A percentile compares a stretch with the other conserved stretches of the same genome.
These are phyloP conservation scores for Hyphantria cunea DNA, from an alignment of 1,140 invertebrate species.

Conservation along the genomic window DNA sequence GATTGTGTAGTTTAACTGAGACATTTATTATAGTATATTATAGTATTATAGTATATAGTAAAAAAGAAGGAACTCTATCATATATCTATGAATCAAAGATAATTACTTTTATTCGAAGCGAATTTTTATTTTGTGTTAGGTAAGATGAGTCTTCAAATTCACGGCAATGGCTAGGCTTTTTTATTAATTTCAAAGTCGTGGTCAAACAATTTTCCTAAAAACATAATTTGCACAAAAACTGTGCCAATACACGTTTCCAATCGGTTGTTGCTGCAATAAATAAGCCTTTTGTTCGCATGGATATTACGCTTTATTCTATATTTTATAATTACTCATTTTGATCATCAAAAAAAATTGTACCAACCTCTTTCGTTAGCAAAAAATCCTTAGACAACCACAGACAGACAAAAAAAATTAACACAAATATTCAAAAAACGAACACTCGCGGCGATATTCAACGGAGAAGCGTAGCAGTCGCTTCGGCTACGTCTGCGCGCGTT, in stretches of 20 bases:
- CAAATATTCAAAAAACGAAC: conserved; percentile 10
- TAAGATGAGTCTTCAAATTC: no score
- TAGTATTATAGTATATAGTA: no score
- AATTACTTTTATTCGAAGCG: no score
- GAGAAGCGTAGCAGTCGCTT: conserved; percentile 6
- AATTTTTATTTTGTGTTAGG: no score
- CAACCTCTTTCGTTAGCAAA: background rate
- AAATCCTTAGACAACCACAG: conserved; percentile 5
- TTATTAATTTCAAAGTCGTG: no score
- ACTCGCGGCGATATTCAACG: conserved; percentile 41
- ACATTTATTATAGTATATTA: no score
- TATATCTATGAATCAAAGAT: no score
- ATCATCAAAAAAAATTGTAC: background rate
- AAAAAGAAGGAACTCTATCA: no score
- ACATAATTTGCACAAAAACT: background rate
- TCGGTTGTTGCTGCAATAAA: conserved; percentile 3
- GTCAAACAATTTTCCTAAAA: no score
- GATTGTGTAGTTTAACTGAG: no score
- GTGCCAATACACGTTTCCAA: background rate
- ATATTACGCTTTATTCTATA: background rate
- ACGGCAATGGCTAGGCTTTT: no score
- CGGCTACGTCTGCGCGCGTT: conserved; percentile 43
- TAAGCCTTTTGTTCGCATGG: conserved; percentile 3
- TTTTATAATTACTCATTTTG: background rate
- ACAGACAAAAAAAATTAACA: background rate